Base-by-base conservation (phyloP, 1,140 invertebrate species). In the Apis cerana region DNA sequence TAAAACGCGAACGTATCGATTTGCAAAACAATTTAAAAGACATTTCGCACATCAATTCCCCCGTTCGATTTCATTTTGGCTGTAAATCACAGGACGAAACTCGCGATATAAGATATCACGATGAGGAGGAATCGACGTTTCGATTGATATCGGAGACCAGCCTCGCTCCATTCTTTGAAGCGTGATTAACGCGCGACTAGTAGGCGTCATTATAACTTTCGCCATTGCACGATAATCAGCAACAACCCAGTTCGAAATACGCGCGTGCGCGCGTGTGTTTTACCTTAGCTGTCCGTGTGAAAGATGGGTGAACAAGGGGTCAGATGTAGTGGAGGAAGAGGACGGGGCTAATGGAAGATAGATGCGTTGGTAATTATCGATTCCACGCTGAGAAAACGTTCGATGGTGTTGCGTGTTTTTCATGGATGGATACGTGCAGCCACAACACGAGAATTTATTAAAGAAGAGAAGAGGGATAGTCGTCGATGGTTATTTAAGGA, bases 121-220 rank as follows among this genome's bases (percentile, higher is more conserved):
- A 48, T 50, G 61, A 15, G 52, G 23, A 56, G 23, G 56, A 58
- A 82, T 67, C 68, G 61, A 19, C 54, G 65, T 64, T 75, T 83
- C 65, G 50, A 83, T 61, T 52, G 54, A 84, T 79, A 61, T 71
- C 68, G n/a, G 70, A 27, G n/a, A 23, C n/a, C 54, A 64, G 48
- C 74, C 62, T 43, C 59, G 71, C 21, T 70, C 70, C 72, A 84
- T 81, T 80, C 75, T 78, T 83, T 71, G 52, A 61, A 75, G 43
- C 77, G 76, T 83, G 85, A 88, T 88, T 90, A 90, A 90, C 86
- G 77, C 85, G 69, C 82, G 84, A 86, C 89, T 90, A 90, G 90
- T 90, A 82, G 80, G 75, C 79, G 85, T 87, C 83, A 86, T 89
- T 88, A 43, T 43, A 88, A 88, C 84, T 89, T 88, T 90, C 80